Evolutionary conservation across 2,113 vertebrate species (phyloP).

Genomic region (Syngnathus floridae): DNA sequence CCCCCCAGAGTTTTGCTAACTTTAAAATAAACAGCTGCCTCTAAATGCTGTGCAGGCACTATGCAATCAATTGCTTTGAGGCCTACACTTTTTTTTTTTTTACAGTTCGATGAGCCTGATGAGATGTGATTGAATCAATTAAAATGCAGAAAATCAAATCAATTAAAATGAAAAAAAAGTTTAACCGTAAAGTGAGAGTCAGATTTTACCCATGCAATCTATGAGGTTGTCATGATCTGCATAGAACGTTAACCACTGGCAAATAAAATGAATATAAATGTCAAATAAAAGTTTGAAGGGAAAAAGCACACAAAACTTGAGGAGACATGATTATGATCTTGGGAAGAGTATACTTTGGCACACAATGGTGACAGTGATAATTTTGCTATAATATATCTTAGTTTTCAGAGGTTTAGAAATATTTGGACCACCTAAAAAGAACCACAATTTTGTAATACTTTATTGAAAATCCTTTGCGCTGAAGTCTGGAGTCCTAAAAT

Average conservation of each 20-base stretch:
- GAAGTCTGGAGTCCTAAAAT: not conserved
- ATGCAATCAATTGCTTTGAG: conserved; percentile 2
- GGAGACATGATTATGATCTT: not conserved
- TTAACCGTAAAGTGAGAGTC: no score
- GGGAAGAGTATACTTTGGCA: not conserved
- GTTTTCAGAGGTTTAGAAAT: not conserved
- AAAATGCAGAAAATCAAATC: not conserved
- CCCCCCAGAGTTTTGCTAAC: not conserved
- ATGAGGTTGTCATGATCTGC: not conserved
- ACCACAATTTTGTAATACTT: not conserved
- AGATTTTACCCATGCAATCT: not conserved
- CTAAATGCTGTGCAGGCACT: not conserved
- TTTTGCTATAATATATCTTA: not conserved
- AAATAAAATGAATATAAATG: not conserved
- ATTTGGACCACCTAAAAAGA: not conserved
- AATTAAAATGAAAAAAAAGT: not conserved
- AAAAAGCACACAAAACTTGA: not conserved
- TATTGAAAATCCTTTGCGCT: not conserved
- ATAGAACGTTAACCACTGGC: not conserved
- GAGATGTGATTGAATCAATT: not conserved
- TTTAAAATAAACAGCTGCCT: conserved; percentile 3
- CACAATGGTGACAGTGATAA: not conserved
- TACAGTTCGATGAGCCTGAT: not conserved
- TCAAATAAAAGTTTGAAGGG: not conserved
- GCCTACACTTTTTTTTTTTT: not conserved